Base-by-base conservation (phyloP, 2,113 vertebrate genomes). In the Podarcis muralis region DNA sequence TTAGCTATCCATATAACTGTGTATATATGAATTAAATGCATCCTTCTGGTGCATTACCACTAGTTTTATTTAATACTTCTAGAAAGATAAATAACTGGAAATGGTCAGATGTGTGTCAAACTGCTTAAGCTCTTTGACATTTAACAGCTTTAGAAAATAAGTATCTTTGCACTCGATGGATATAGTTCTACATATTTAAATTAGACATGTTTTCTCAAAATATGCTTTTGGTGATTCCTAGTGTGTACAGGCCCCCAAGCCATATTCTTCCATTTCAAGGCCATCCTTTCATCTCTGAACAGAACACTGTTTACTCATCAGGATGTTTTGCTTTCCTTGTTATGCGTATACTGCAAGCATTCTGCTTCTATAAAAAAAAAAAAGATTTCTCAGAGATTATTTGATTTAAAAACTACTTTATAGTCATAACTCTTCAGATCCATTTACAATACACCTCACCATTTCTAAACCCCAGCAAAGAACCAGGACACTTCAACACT, bases 241-340 rank as follows among this genome's bases (percentile, higher is more conserved):
- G 93, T 95, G 89, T 66, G 27, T 81, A 92, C 57, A 84, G 85
- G 92, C 94, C 84, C 93, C 93, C 65, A 92, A 94, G 95, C 88
- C 81, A 93, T 86, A 77, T 71, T 90, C 89, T 93, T 93, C 92
- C 90, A 94, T 93, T 95, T 93, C 94, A 94, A 94, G 95, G 93
- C 87, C 89, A 90, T 95, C 71, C 94, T 93, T 95, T 96, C 92
- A 94, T 95, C 93, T 94, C 87, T 89, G 87, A 83, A 94, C 15
- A 95, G 92, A 95, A 94, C 90, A 93, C 89, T 95, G 94, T 95
- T 96, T 95, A 95, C 90, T 84, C 93, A 93, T 95, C 82, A 90
- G 93, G 87, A 95, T 93, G 92, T 93, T 96, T 82, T 94, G 94
- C 90, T 89, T 93, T 88, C 86, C 91, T 92, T 96, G 93, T 94